Base-by-base conservation (phyloP, 2,888 invertebrate genomes). In the Belgica antarctica region DNA sequence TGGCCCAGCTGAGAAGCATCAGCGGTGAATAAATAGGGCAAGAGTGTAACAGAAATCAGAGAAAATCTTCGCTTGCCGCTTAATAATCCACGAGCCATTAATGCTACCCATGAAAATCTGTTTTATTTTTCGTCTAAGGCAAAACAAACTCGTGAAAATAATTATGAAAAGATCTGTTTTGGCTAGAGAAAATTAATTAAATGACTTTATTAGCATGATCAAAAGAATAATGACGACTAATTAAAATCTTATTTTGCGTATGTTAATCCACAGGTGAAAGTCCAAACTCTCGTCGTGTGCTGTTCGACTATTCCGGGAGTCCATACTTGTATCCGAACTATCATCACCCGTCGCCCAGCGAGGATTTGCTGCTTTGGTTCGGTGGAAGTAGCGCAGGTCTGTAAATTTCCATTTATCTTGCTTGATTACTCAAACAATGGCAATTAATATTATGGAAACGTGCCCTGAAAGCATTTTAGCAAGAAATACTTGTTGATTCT, bases 291-390 rank as follows among this genome's bases (percentile, higher is more conserved):
- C 82, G 80, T 72, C 79, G 80, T 72, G 78, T 80, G 62, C 75
- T 80, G 17, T 75, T 80, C 71, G 80, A 80, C 73, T 80, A 80
- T 74, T 77, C 79, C 7, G 70, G 46, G n/a, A 80, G 75, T 75
- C 79, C 80, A 24, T 80, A 80, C 75, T 73, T 80, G 69, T 80
- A 80, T 74, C 77, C 80, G 57, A 80, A 80, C 74, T 81, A 82
- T 80, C 81, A 80, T 73, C 81, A 80, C 73, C 77, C 80, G 74
- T 81, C 87, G 75, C 87, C 86, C 77, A 89, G 87, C 78, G 89
- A 89, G 81, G 89, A 89, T 78, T 81, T 89, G 77, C 88, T 89
- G 78, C 83, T 89, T 74, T 89, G 88, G 85, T 87, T 89, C 77
- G 85, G 87, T 75, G 85, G 86, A 77, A 83, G 85, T 77, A 84